A percentile compares a stretch with the other conserved stretches of the same genome.
Evolutionary conservation across 2,797 vertebrate species (phyloP).

Genomic region (Pachyuromys duprasi): DNA sequence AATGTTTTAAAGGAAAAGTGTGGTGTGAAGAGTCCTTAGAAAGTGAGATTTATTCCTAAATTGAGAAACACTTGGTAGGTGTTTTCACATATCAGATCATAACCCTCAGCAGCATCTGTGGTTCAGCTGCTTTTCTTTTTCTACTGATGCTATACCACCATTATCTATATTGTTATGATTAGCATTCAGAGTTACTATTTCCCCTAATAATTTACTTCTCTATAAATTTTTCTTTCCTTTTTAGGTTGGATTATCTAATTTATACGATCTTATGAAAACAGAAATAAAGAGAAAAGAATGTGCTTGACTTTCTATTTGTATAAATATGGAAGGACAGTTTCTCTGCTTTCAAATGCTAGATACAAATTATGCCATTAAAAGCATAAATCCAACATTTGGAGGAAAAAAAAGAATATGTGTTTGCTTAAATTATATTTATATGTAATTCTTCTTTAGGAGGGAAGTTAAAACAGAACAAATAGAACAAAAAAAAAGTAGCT

Average conservation of each 20-base stretch:
- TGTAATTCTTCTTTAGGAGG: not conserved
- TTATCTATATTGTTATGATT: not conserved
- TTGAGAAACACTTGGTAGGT: not conserved
- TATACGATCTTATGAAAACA: constrained; percentile 42
- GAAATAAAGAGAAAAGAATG: not conserved
- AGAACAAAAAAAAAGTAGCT: not conserved
- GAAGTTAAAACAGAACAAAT: not conserved
- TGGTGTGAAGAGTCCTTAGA: not conserved
- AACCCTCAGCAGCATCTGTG: not conserved
- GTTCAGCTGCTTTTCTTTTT: not conserved
- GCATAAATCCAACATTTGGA: not conserved
- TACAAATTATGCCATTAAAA: not conserved
- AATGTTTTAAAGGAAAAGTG: not conserved
- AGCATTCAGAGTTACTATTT: not conserved
- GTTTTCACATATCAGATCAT: not conserved
- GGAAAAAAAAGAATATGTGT: not conserved
- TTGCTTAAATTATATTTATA: constrained; percentile 27
- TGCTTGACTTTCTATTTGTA: not conserved
- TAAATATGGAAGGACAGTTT: not conserved
- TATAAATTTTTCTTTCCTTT: not conserved
- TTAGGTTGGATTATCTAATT: not conserved
- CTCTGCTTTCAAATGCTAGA: constrained; percentile 10
- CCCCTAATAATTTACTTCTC: not conserved
- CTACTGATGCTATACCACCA: not conserved
- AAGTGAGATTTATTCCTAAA: not conserved